Evolutionary conservation across 2,797 vertebrate genomes (phyloP).

Genomic region (Leucoraja ocellata): DNA sequence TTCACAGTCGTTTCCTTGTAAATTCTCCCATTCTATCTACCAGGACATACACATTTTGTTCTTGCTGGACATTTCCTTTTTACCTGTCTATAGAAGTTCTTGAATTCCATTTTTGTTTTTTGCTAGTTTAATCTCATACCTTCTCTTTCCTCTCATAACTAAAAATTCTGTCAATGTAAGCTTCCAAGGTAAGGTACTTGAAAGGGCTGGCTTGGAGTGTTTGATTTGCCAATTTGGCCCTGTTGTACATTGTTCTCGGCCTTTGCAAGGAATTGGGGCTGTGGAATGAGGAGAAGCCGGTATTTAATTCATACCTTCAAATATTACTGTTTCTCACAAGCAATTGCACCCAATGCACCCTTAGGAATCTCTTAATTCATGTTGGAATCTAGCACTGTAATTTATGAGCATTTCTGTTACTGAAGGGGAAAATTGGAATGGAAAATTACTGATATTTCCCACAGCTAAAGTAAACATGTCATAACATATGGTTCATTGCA

Average conservation of each 20-base stretch:
- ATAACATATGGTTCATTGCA: not conserved
- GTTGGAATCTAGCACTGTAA: not conserved
- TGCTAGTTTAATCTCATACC: too few relatives aligned
- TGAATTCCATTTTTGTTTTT: too few relatives aligned
- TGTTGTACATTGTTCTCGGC: not conserved
- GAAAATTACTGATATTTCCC: constrained; percentile 2
- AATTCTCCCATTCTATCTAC: too few relatives aligned
- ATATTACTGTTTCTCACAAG: not conserved
- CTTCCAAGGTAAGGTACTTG: not conserved
- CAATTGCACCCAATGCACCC: not conserved
- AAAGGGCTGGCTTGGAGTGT: not conserved
- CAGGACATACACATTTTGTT: too few relatives aligned
- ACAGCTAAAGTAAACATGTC: constrained; percentile 9
- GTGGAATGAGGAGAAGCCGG: not conserved
- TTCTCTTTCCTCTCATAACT: too few relatives aligned
- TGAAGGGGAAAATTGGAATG: not conserved
- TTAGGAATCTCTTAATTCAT: not conserved
- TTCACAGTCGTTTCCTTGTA: too few relatives aligned
- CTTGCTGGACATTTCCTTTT: too few relatives aligned
- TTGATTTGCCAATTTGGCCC: not conserved
- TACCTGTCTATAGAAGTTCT: too few relatives aligned
- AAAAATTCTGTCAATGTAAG: not conserved
- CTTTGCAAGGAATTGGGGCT: not conserved
- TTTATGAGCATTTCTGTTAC: not conserved
- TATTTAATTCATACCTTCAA: not conserved